phyloP scores from a whole-genome alignment of 1,140 invertebrate genomes.

The Hormaphis cornu region DNA sequence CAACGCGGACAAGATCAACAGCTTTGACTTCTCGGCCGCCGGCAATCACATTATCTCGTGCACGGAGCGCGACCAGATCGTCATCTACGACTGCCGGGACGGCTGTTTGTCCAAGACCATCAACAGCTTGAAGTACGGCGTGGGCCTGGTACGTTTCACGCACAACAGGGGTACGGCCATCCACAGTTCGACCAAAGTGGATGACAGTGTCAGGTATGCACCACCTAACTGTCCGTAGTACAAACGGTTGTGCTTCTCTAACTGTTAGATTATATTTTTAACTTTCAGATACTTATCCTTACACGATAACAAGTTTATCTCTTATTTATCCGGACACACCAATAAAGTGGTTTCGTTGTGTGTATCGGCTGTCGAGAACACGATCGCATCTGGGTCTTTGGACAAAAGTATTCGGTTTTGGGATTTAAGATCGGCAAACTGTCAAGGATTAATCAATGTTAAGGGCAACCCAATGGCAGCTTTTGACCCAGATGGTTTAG shows the following conservation, averaged over 20 bases:
- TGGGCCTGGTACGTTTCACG: constrained; percentile 96
- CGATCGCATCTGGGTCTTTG: constrained; percentile 93
- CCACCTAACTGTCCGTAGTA: no score
- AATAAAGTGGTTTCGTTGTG: constrained; percentile 95
- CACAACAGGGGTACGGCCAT: constrained; percentile 96
- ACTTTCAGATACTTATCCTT: constrained; percentile 69
- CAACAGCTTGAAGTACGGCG: constrained; percentile 99
- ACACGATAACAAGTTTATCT: constrained; percentile 98
- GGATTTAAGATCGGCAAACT: constrained; percentile 94
- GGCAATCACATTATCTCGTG: constrained; percentile 94
- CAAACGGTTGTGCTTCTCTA: no score
- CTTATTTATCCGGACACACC: constrained; percentile 87
- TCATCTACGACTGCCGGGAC: constrained; percentile 98
- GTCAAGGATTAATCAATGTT: constrained; percentile 94
- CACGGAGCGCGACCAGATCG: constrained; percentile 98
- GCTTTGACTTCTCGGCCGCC: constrained; percentile 90
- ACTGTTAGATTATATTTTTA: not conserved
- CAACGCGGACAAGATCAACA: constrained; percentile 96
- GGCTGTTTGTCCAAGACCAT: constrained; percentile 90
- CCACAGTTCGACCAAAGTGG: constrained; percentile 97
- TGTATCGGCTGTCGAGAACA: constrained; percentile 95
- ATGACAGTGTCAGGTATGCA: constrained; percentile 82
- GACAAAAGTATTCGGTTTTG: constrained; percentile 96
- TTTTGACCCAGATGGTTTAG: constrained; percentile 96
- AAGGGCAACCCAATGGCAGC: constrained; percentile 90